Percentiles rank a stretch among this genome's conserved stretches.
These are phyloP conservation scores for Mamestra configurata DNA, from an alignment of 1,140 invertebrate species.

Conservation along the genomic window DNA sequence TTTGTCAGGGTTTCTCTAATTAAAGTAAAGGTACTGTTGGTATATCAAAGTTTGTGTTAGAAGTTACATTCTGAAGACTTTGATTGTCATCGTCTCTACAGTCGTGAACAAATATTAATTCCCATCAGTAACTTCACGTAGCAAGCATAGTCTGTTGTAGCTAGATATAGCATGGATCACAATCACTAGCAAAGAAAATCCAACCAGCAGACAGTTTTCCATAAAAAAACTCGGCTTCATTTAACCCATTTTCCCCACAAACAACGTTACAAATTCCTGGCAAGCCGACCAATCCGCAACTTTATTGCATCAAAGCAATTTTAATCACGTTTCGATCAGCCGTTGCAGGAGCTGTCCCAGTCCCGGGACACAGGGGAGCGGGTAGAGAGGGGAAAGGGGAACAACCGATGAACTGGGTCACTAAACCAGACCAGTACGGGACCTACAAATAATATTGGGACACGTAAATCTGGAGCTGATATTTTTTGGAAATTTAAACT, in stretches of 20 bases:
- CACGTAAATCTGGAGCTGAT: not conserved
- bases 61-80: too few species aligned
- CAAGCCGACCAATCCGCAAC: not conserved
- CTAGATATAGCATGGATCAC: too few species aligned
- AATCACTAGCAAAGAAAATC: not conserved
- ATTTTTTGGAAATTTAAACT: not conserved
- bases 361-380: slow-evolving; percentile 28
- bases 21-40: not conserved
- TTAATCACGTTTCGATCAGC: slow-evolving; percentile 34
- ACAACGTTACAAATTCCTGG: not conserved
- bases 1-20: not conserved
- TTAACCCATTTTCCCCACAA: not conserved
- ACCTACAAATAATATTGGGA: slow-evolving; percentile 41
- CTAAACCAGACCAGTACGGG: slow-evolving; percentile 37
- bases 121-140: too few species aligned
- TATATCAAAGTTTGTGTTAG: too few species aligned
- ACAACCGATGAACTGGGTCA: slow-evolving; percentile 42
- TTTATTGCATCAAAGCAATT: slow-evolving; percentile 27
- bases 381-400: slow-evolving; percentile 1
- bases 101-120: too few species aligned
- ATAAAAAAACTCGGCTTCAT: not conserved
- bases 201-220: not conserved
- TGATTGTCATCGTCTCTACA: too few species aligned
- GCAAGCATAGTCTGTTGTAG: too few species aligned
- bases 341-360: slow-evolving; percentile 17